Evolutionary conservation across 2,113 vertebrate species (phyloP), one percentile per base, ranked within the genome.

Genomic region (Elaphurus davidianus): DNA sequence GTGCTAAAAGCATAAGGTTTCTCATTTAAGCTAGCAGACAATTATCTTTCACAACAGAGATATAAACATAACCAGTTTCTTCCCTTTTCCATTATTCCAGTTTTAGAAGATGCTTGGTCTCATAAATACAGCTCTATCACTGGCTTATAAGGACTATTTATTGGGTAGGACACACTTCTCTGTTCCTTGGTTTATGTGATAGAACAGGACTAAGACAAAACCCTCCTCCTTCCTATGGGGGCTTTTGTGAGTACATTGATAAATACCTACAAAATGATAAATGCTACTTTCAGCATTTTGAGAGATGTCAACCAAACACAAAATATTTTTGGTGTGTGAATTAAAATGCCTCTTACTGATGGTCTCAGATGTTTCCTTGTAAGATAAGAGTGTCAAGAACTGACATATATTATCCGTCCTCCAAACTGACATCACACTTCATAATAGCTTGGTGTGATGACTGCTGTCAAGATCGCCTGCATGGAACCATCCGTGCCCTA

Each of bases 221-320:
- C 25, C 50, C 19, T 91, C 79, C 76, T 91, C 21, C 82, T 81
- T 97, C 64, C 71, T 74, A n/a, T 12, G 36, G 47, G 57, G 52
- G 33, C 82, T 91, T 89, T 50, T 23, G 45, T 86, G 90, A 81
- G 55, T 57, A 40, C 67, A 78, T 14, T 88, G 93, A 96, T 93
- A 98, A 97, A 96, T 78, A 96, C 43, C 83, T 81, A 92, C 81
- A 90, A 93, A 95, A 93, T 92, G 91, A 82, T 88, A 90, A 90
- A 94, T 81, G 90, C 54, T 92, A 91, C 94, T 45, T 94, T 87
- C 93, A 76, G 87, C 91, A 91, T 96, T 90, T 88, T 95, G 91
- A 96, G 97, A 97, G 84, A 95, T 96, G 89, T 90, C 96, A 97
- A 92, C 91, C 87, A 93, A 97, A 95, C 60, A 96, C 84, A 95